Evolutionary conservation across 1,140 invertebrate genomes (phyloP).

Genomic region (Adelges cooleyi): DNA sequence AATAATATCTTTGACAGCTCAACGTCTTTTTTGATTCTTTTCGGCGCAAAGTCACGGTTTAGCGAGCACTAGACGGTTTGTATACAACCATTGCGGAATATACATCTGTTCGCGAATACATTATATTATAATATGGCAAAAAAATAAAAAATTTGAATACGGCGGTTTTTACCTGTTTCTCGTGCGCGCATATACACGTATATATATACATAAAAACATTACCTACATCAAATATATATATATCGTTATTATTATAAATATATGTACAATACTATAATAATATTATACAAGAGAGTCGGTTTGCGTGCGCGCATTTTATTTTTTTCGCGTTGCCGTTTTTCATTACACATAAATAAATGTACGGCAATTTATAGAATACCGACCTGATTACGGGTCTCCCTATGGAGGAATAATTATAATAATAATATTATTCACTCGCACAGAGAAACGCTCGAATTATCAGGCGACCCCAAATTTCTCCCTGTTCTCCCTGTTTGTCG

Average conservation of each 20-base stretch:
- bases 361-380: background rate
- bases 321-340: background rate
- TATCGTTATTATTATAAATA: no score
- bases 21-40: constrained; percentile 16
- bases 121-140: background rate
- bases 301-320: background rate
- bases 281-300: no score
- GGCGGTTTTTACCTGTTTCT: constrained; percentile 25
- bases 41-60: constrained; percentile 23
- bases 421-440: background rate
- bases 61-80: constrained; percentile 23
- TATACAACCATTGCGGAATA: constrained; percentile 23
- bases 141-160: constrained; percentile 9
- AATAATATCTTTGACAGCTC: constrained; percentile 20
- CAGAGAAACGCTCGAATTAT: constrained; percentile 15
- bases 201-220: no score
- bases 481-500: background rate
- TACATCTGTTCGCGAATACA: constrained; percentile 7
- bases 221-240: no score
- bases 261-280: no score
- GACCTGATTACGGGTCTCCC: constrained; percentile 7
- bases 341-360: constrained; percentile 11
- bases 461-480: constrained; percentile 16
- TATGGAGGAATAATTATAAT: no score
- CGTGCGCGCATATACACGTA: no score